Base-by-base conservation (phyloP, 2,797 vertebrate genomes). In the Spheniscus humboldti region DNA sequence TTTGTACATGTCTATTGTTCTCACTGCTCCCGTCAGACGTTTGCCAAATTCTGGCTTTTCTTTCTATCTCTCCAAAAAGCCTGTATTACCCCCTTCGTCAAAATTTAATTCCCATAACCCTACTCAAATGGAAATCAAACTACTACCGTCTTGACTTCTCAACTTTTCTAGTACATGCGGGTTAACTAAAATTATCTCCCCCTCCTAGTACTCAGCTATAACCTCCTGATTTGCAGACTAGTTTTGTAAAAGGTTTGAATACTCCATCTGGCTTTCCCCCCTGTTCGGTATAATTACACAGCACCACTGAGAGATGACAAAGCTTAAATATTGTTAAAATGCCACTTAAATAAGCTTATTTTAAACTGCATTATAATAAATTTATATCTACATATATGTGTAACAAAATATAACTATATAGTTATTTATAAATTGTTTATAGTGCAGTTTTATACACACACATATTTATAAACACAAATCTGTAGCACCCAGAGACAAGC, bases 371-470 rank as follows among this genome's bases (percentile, higher is more conserved):
- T 12, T 64, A 14, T 31, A 72, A 91, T 7, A 2, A 43, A 24
- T 19, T 37, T 37, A 14, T 47, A 75, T 24, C 56, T 55, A 19
- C 10, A 23, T 5, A 9, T 11, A 39, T 4, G 22, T 37, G 18
- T 22, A 72, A 47, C 11, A 33, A 71, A 53, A 37, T 20, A 8
- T 4, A 79, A 53, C 24, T 14, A 15, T 6, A 31, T 1, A 8
- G 17, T 17, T 35, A 68, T 28, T 20, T 59, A 9, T 3, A 63
- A 59, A n/a, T 5, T 17, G 22, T 13, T 59, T 52, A 25, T 13
- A 33, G 52, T 2, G 20, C 22, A 35, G 27, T 24, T 83, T 62
- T 31, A 37, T 9, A 41, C 0, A 24, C 1, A n/a, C 1, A 1
- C 6, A 39, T 6, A 45, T 55, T 77, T 60, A 57, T 6, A 59